phyloP scores from a whole-genome alignment of 2,797 vertebrate species.

The Anas bernieri region DNA sequence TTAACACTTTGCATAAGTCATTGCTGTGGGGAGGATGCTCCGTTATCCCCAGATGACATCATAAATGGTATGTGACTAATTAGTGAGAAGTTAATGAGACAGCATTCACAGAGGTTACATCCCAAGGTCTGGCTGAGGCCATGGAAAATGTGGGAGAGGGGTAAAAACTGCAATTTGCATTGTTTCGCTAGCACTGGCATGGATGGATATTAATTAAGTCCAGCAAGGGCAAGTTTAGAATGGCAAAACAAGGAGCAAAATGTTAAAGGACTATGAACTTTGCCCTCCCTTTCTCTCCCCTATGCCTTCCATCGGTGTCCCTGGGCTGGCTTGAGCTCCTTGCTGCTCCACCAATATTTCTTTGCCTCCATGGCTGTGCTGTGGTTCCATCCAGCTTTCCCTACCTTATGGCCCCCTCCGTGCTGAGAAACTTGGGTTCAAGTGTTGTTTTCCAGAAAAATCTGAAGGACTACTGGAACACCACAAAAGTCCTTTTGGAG shows the following conservation, averaged over 20 bases:
- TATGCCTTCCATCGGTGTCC: neutral
- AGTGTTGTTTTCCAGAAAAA: neutral
- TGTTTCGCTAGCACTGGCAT: neutral
- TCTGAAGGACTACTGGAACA: neutral
- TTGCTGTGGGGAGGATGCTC: neutral
- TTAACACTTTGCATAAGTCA: neutral
- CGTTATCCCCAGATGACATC: neutral
- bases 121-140: neutral
- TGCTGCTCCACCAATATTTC: neutral
- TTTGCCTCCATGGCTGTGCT: neutral
- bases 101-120: constrained; percentile 27
- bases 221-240: neutral
- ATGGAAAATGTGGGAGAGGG: neutral
- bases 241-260: constrained; percentile 9
- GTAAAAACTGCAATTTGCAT: neutral
- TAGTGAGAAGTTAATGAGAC: constrained; percentile 44
- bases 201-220: constrained; percentile 23
- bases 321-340: neutral
- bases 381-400: neutral
- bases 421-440: fast-evolving
- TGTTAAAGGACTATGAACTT: neutral
- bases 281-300: neutral
- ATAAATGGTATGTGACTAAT: constrained; percentile 38
- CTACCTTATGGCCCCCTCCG: neutral
- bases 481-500: neutral